Evolutionary conservation across 2,888 invertebrate genomes (phyloP), one percentile per base, ranked within the genome.

Genomic region (Drosophila maculinotata): DNA sequence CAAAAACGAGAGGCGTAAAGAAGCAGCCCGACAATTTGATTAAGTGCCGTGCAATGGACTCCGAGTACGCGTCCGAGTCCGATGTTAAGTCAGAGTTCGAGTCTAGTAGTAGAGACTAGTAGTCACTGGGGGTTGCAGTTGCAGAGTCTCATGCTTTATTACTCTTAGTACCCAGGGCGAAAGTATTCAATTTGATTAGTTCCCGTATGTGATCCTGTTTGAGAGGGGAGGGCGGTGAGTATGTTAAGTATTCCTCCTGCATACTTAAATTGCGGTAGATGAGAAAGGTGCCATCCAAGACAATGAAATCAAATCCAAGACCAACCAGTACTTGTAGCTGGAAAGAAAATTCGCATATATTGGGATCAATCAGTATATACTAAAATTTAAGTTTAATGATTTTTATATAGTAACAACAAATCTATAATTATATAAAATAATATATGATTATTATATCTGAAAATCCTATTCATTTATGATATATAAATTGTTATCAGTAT

Each of bases 21-120:
- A 10, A 36, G 41, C 62, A 59, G 54, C 35, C 52, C 65, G 60
- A 69, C 69, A 71, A 82, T 79, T 82, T 79, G 64, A 82, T 82
- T 74, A 82, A 76, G 79, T 82, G 71, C 63, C 58, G 57, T 42
- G 42, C 45, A 58, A 62, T 60, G 41, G 57, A 60, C 31, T 60
- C 30, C 39, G 0, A 54, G 20, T 30, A 26, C 14, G 14, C 31
- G 28, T 45, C 4, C 25, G 23, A n/a, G 4, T 49, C 8, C 26
- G 12, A 44, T 2, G 15, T 17, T 2, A 8, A 33, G 28, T 26
- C 20, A 5, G 1, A 17, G 14, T 10, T 9, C 1, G 1, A 35
- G 41, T 30, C 48, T 3, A 8, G n/a, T n/a, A 30, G 30, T 31
- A 14, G 10, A 10, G n/a, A n/a, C n/a, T n/a, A 15, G 3, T 8